These are phyloP conservation scores for Phrynocephalus forsythii DNA, from an alignment of 2,797 vertebrate species.

Conservation along the genomic window DNA sequence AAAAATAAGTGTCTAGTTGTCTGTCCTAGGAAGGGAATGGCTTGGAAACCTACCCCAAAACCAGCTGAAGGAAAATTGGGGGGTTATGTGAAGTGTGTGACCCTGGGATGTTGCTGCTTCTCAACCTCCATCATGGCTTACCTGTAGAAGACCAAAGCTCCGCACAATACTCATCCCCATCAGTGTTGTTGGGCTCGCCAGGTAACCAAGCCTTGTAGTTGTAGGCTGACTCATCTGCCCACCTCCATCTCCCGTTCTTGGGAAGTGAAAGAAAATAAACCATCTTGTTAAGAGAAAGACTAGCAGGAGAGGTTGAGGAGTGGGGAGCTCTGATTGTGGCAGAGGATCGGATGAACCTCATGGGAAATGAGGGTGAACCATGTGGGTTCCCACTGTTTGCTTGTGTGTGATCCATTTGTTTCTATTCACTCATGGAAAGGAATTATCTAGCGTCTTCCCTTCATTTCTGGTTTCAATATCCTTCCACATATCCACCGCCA, in stretches of 20 bases:
- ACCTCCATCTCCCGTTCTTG: constrained; percentile 22
- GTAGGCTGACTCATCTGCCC: constrained; percentile 14
- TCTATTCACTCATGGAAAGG: no score
- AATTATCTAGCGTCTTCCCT: no score
- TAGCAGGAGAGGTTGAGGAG: background rate
- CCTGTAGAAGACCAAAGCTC: background rate
- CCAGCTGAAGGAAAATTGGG: no score
- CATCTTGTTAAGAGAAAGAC: no score
- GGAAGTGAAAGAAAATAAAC: no score
- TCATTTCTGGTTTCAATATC: background rate
- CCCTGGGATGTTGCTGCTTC: no score
- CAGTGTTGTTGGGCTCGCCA: background rate
- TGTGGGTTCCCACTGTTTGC: no score
- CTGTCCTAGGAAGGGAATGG: background rate
- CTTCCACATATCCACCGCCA: background rate
- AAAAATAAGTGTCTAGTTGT: background rate
- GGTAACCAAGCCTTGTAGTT: constrained; percentile 1
- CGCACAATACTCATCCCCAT: constrained; percentile 5
- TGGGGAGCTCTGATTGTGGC: background rate
- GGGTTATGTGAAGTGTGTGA: no score
- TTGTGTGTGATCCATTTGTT: no score
- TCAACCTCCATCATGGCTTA: background rate
- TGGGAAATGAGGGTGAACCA: no score
- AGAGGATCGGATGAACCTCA: no score
- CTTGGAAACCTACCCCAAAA: no score